Conservation (phyloP, 2,888 invertebrate genomes). For the Erynnis tages region DNA sequence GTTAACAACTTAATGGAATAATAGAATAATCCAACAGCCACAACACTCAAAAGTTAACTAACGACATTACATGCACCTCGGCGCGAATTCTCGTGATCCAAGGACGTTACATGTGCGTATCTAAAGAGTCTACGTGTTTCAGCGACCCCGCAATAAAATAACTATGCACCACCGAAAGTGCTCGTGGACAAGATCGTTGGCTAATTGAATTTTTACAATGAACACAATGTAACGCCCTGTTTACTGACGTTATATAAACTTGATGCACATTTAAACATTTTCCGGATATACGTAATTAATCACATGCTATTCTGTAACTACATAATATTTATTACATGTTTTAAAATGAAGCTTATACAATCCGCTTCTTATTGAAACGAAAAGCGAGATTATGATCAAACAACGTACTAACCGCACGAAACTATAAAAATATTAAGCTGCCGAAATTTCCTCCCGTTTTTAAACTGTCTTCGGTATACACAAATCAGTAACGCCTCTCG, state of each 20-base stretch:
- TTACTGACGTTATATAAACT: constrained; percentile 33
- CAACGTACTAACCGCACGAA: no score
- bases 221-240: constrained; percentile 44
- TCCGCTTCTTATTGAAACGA: no score
- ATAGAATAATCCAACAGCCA: constrained; percentile 29
- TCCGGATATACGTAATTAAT: not conserved
- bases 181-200: constrained; percentile 59
- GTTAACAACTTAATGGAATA: constrained; percentile 7
- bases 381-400: no score
- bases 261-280: not conserved
- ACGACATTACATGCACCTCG: constrained; percentile 48
- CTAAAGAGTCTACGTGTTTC: constrained; percentile 58
- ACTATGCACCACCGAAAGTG: constrained; percentile 56
- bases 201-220: constrained; percentile 52
- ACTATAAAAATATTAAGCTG: no score
- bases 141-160: constrained; percentile 46
- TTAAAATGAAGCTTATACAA: no score
- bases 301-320: no score
- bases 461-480: constrained; percentile 9
- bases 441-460: no score
- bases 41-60: constrained; percentile 54
- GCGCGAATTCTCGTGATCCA: constrained; percentile 56
- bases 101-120: constrained; percentile 69
- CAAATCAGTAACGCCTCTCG: constrained; percentile 3
- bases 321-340: no score